Conservation (phyloP, 2,888 invertebrate genomes). For the Acanthoscelides obtectus region DNA sequence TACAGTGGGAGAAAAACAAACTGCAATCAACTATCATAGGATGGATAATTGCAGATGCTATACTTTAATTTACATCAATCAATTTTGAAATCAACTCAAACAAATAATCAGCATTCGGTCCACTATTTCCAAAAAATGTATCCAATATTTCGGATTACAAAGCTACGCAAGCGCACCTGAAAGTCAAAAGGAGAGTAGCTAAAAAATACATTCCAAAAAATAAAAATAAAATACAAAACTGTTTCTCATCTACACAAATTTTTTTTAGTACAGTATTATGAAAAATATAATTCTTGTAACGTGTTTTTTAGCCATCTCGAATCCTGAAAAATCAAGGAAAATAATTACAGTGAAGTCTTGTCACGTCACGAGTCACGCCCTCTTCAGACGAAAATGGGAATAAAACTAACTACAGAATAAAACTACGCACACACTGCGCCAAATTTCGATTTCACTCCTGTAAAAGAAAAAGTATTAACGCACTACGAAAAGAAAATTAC, state of each 20-base stretch:
- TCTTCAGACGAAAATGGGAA: not conserved
- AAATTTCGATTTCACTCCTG: not conserved
- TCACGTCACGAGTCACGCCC: not conserved
- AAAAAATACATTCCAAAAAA: not conserved
- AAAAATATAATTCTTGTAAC: not conserved
- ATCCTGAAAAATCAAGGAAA: not conserved
- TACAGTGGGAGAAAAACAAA: not conserved
- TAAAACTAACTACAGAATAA: not conserved
- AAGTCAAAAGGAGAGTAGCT: not conserved
- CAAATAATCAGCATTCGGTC: slow-evolving; percentile 25
- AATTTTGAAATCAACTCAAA: not conserved
- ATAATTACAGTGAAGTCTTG: not conserved
- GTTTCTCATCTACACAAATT: not conserved
- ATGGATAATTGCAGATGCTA: not conserved
- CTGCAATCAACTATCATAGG: not conserved
- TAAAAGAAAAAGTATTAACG: not conserved
- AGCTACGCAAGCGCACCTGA: slow-evolving; percentile 2
- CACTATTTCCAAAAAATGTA: slow-evolving; percentile 7
- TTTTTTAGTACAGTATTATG: too few species aligned
- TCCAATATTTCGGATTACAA: not conserved
- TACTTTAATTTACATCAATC: not conserved
- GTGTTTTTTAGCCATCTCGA: not conserved
- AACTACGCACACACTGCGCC: not conserved
- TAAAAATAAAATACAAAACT: too few species aligned
- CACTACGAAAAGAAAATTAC: not conserved